Conservation (phyloP, 2,888 invertebrate genomes). For the Gymnosoma rotundatum region DNA sequence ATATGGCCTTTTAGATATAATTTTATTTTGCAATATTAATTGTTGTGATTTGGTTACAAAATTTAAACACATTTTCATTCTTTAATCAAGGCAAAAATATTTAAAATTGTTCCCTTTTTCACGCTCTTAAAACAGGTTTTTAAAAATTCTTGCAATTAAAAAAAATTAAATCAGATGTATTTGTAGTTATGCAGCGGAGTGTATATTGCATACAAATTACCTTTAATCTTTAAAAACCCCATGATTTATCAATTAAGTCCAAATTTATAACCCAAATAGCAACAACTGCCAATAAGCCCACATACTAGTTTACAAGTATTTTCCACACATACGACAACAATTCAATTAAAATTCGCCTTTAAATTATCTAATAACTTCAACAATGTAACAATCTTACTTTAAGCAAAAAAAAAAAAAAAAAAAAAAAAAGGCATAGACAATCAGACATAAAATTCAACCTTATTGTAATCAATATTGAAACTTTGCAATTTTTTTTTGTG, state of each 20-base stretch:
- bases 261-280: conserved; percentile 44
- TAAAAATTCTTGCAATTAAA: background rate
- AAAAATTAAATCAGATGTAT: background rate
- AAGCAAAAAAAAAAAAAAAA: background rate
- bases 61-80: too few relatives aligned
- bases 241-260: conserved; percentile 19
- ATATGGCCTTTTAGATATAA: too few relatives aligned
- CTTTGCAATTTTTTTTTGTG: conserved; percentile 16
- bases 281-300: conserved; percentile 17
- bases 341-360: conserved; percentile 53
- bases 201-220: too few relatives aligned
- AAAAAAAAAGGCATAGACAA: background rate
- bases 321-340: conserved; percentile 35
- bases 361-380: conserved; percentile 54
- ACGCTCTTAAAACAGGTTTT: too few relatives aligned
- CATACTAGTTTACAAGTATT: conserved; percentile 18
- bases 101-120: too few relatives aligned
- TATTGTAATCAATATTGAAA: conserved; percentile 29
- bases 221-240: background rate
- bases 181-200: too few relatives aligned
- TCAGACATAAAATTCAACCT: conserved; percentile 2
- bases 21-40: too few relatives aligned
- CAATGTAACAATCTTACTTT: conserved; percentile 46
- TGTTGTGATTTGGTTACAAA: too few relatives aligned
- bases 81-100: too few relatives aligned